Evolutionary conservation across 2,113 vertebrate genomes (phyloP), one percentile per base, ranked within the genome.

Genomic region (Isichthys henryi): DNA sequence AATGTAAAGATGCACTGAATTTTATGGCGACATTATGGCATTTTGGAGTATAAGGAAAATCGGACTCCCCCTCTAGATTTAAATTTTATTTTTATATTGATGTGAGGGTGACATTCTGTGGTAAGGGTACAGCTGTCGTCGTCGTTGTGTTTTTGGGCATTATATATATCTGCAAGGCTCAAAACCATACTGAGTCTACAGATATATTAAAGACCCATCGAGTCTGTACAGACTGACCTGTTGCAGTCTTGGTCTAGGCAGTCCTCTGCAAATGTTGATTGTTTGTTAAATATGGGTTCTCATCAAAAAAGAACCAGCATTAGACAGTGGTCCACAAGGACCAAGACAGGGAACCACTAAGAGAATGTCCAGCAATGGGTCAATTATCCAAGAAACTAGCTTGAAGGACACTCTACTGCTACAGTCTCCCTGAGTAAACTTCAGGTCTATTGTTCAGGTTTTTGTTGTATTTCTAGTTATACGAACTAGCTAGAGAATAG

Each of bases 341-440:
- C 80, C 10, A 31, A 49, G 39, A 43, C 9, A 15, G 46, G 19
- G 35, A 80, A 58, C 74, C 43, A 53, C 50, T n/a, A 13, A 31
- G 77, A 39, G 19, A 27, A 48, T 53, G 50, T 85, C 23, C 52
- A 62, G 52, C 62, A 13, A 84, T 3, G 19, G 35, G 49, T 39
- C 35, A 35, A 13, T 58, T 58, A 89, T 77, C 50, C 56, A 45
- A 89, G 50, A 19, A 39, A n/a, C 80, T 84, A 80, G 43, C 43
- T 21, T 62, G 39, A 90, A 91, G 91, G 90, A 91, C 91, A 91
- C 91, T 91, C 91, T 91, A 92, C 88, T 89, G 86, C 74, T 89
- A 48, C 90, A 35, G 85, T 53, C 15, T 86, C 39, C n/a, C 49
- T 86, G 35, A 88, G 74, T 88, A 31, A 11, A 74, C 19, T 35